A percentile compares a stretch with the other conserved stretches of the same genome.
Evolutionary conservation across 2,113 vertebrate genomes (phyloP).

Genomic region (Phrynosoma platyrhinos): DNA sequence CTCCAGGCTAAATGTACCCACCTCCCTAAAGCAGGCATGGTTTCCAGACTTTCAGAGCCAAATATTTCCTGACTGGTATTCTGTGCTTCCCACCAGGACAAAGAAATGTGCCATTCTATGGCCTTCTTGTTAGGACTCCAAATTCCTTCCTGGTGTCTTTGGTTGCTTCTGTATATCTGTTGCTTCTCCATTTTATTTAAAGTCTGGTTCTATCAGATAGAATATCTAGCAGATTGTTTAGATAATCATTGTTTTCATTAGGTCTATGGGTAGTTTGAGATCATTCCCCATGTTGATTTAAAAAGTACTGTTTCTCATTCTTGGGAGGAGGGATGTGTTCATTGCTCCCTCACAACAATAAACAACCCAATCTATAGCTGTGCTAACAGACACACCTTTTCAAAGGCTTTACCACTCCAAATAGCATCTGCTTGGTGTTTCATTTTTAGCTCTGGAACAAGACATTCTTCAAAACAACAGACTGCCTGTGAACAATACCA

Average conservation of each 20-base stretch:
- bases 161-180: background rate
- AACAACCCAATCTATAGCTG: constrained; percentile 23
- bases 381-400: constrained; percentile 2
- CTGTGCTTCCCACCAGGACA: background rate
- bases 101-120: too few species aligned
- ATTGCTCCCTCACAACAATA: constrained; percentile 45
- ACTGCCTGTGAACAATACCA: constrained; percentile 29
- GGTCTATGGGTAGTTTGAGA: background rate
- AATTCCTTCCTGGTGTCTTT: too few species aligned
- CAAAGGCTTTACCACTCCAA: background rate
- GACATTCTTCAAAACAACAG: constrained; percentile 56
- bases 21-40: background rate
- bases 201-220: background rate
- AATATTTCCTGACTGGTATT: background rate
- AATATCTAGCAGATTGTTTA: background rate
- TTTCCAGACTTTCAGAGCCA: background rate
- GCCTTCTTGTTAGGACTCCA: background rate
- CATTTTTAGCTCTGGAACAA: constrained; percentile 68
- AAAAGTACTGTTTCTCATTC: constrained; percentile 4
- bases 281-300: background rate
- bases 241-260: background rate
- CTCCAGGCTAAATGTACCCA: background rate
- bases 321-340: constrained; percentile 7
- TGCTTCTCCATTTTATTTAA: too few species aligned
- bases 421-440: constrained; percentile 64